A percentile compares a stretch with the other conserved stretches of the same genome.
Conservation (phyloP, 2,797 vertebrate species). For the Pitangus sulphuratus region DNA sequence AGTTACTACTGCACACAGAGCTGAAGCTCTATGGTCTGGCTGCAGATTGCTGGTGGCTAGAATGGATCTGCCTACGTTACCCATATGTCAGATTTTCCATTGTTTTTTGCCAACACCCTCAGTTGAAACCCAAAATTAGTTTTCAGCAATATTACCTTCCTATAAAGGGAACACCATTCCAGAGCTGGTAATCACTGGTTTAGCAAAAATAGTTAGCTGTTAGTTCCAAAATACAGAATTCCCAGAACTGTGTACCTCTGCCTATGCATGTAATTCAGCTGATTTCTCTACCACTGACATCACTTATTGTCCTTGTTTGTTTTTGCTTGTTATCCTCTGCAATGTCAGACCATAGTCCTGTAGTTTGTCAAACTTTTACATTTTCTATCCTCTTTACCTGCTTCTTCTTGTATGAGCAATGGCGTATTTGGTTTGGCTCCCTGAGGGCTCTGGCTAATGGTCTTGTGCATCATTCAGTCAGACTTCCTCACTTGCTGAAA, state of each 20-base stretch:
- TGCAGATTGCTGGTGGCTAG: background rate
- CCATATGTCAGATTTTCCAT: background rate
- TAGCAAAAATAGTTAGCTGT: background rate
- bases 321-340: background rate
- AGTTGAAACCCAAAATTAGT: background rate
- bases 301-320: background rate
- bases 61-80: rapidly evolving
- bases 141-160: background rate
- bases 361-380: background rate
- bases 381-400: background rate
- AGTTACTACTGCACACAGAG: background rate
- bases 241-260: background rate
- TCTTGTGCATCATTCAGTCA: background rate
- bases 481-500: background rate
- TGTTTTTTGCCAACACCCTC: background rate
- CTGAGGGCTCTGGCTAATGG: background rate
- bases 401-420: background rate
- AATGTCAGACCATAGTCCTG: background rate
- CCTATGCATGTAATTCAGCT: background rate
- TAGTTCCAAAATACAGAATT: background rate
- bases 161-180: background rate
- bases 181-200: background rate
- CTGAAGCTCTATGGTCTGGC: background rate
- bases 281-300: background rate
- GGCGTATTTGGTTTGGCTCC: background rate